phyloP scores from a whole-genome alignment of 2,888 invertebrate species.

The Celastrina argiolus region DNA sequence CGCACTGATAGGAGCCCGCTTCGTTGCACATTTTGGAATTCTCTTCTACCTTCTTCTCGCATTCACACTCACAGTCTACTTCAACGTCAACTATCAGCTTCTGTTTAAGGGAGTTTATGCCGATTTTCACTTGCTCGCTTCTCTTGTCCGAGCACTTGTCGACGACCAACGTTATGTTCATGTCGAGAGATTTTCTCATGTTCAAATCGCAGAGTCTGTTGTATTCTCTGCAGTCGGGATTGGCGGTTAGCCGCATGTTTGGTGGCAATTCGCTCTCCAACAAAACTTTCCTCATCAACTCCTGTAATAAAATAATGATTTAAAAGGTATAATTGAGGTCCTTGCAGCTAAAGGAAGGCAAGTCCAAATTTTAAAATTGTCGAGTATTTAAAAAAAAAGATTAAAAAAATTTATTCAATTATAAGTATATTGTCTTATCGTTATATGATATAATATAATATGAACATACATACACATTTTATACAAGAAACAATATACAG shows the following conservation, averaged over 20 bases:
- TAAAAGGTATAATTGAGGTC: too few relatives aligned
- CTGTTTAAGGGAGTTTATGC: slow-evolving; percentile 83
- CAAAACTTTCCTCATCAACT: slow-evolving; percentile 37
- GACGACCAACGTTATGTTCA: slow-evolving; percentile 43
- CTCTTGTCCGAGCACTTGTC: slow-evolving; percentile 38
- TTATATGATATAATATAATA: too few relatives aligned
- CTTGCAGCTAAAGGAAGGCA: too few relatives aligned
- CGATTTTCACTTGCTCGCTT: slow-evolving; percentile 32
- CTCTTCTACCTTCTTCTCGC: slow-evolving; percentile 71
- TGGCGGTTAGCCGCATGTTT: slow-evolving; percentile 40
- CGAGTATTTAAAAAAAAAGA: too few relatives aligned
- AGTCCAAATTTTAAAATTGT: too few relatives aligned
- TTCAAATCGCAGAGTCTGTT: slow-evolving; percentile 40
- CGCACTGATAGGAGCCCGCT: slow-evolving; percentile 78
- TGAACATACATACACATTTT: too few relatives aligned
- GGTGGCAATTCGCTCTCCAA: slow-evolving; percentile 37
- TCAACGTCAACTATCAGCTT: slow-evolving; percentile 81
- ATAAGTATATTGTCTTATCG: too few relatives aligned
- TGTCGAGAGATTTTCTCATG: slow-evolving; percentile 37
- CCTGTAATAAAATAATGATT: slow-evolving; percentile 40
- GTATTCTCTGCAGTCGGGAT: slow-evolving; percentile 43
- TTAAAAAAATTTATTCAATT: too few relatives aligned
- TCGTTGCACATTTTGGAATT: slow-evolving; percentile 57
- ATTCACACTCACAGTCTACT: slow-evolving; percentile 86
- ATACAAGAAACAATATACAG: too few relatives aligned